Percentiles rank a stretch among this genome's conserved stretches.
Evolutionary conservation across 1,140 invertebrate genomes (phyloP).

Genomic region (Ptiloglossa arizonensis): DNA sequence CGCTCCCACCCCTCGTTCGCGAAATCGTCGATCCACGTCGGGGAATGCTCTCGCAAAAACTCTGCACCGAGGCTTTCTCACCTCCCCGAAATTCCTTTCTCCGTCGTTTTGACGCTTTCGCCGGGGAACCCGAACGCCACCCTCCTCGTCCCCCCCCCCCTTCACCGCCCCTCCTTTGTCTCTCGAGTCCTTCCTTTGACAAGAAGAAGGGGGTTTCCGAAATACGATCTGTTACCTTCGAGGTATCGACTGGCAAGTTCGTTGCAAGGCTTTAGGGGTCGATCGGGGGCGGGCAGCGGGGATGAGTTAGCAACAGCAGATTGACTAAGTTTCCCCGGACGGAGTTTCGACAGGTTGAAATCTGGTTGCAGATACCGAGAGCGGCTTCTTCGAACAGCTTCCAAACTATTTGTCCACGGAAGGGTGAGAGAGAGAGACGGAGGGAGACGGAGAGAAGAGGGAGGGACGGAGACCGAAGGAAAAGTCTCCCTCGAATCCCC

Average conservation of each 20-base stretch:
- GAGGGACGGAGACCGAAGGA: not conserved
- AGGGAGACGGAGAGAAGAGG: not conserved
- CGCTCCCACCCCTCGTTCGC: too few relatives aligned
- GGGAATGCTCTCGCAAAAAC: not conserved
- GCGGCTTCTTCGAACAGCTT: slow-evolving; percentile 60
- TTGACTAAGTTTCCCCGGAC: slow-evolving; percentile 76
- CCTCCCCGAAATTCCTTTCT: not conserved
- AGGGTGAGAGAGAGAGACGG: slow-evolving; percentile 15
- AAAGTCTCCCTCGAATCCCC: not conserved
- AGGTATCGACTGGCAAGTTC: slow-evolving; percentile 70
- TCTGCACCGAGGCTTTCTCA: not conserved
- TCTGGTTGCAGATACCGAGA: slow-evolving; percentile 71
- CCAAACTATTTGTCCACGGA: slow-evolving; percentile 62
- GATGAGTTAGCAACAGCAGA: slow-evolving; percentile 72
- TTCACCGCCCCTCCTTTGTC: slow-evolving; percentile 29
- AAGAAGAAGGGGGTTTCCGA: slow-evolving; percentile 49
- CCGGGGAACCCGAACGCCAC: slow-evolving; percentile 20
- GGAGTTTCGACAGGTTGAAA: slow-evolving; percentile 76
- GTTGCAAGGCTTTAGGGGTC: slow-evolving; percentile 69
- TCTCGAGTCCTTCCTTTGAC: slow-evolving; percentile 49
- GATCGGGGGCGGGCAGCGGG: slow-evolving; percentile 65
- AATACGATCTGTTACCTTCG: slow-evolving; percentile 69
- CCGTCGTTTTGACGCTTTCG: slow-evolving; percentile 28
- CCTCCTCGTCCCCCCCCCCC: too few relatives aligned
- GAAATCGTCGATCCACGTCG: not conserved